Evolutionary conservation across 2,797 vertebrate genomes (phyloP).

Genomic region (Hoplostethus mediterraneus): DNA sequence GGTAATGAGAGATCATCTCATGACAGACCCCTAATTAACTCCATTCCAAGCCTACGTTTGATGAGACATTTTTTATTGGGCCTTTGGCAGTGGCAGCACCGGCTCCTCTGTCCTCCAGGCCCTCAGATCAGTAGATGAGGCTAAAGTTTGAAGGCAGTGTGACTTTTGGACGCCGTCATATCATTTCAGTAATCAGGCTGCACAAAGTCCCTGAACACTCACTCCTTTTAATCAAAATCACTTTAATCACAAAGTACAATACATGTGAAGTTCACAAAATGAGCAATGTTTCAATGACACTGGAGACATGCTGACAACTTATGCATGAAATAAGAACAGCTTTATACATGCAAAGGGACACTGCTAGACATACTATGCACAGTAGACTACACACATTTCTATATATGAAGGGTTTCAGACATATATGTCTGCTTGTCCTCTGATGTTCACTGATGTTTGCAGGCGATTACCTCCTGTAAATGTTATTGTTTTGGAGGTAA

Average conservation of each 20-base stretch:
- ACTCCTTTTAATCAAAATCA: not conserved
- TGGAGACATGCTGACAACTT: too few species aligned
- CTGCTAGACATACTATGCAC: too few species aligned
- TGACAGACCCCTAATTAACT: conserved; percentile 27
- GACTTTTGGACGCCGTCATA: not conserved
- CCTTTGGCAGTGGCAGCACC: not conserved
- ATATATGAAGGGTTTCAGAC: too few species aligned
- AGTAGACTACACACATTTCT: too few species aligned
- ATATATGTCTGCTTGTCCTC: too few species aligned
- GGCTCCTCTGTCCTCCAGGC: not conserved
- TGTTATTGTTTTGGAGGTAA: too few species aligned
- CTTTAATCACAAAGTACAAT: not conserved
- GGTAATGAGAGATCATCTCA: conserved; percentile 29
- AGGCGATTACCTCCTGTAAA: too few species aligned
- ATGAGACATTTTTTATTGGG: conserved; percentile 11
- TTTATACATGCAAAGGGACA: too few species aligned
- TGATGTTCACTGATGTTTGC: too few species aligned
- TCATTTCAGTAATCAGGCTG: too few species aligned
- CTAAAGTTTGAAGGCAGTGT: not conserved
- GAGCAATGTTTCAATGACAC: too few species aligned
- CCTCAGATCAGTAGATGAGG: not conserved
- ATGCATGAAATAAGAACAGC: too few species aligned
- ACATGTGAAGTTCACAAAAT: not conserved
- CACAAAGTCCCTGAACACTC: not conserved
- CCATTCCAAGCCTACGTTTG: not conserved